Base-by-base conservation (phyloP, 92 coral and sea anemone genomes). In the Phenganax subtilis region DNA sequence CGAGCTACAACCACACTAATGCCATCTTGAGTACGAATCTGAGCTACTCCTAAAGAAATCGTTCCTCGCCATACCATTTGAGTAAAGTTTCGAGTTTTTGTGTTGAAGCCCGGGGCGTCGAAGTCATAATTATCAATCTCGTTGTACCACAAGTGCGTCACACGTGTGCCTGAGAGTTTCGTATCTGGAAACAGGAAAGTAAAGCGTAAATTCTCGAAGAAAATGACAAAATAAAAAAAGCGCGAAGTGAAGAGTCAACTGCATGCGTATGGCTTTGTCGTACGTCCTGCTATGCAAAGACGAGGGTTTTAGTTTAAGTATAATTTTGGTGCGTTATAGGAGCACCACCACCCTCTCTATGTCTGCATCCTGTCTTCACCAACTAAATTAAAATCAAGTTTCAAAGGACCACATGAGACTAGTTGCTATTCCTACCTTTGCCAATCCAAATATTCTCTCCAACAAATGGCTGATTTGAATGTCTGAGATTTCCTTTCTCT, bases 1-100 rank as follows among this genome's bases (percentile, higher is more conserved):
- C 99, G 92, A 20, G 96, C 99, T 8, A 96, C 99, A 57, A 92
- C 96, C 66, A 90, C 86, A 81, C 79, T 79, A 69, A 86, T 88
- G 54, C 99, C 99, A 66, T 85, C 90, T 30, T 84, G 62, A 47
- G 73, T 47, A 10, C 55, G 51, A 8, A 79, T 73, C 57, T 53
- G 51, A 51, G 83, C 83, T 7, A 79, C 83, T 63, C 83, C 83
- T 28, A 79, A 51, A 16, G 83, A 79, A 8, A 73, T 52, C n/a
- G 83, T 63, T 51, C 63, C 83, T 4, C 74, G 59, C 83, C 83
- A 79, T 20, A 79, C 83, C 47, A 79, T 79, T 54, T 79, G 83
- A 14, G 83, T 59, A 52, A 79, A 79, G 52, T 79, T 79, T 29
- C 83, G 63, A 37, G 83, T 79, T 63, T 79, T 64, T 16, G 83